Evolutionary conservation across 2,888 invertebrate genomes (phyloP).

Genomic region (Antheraea assamensis): DNA sequence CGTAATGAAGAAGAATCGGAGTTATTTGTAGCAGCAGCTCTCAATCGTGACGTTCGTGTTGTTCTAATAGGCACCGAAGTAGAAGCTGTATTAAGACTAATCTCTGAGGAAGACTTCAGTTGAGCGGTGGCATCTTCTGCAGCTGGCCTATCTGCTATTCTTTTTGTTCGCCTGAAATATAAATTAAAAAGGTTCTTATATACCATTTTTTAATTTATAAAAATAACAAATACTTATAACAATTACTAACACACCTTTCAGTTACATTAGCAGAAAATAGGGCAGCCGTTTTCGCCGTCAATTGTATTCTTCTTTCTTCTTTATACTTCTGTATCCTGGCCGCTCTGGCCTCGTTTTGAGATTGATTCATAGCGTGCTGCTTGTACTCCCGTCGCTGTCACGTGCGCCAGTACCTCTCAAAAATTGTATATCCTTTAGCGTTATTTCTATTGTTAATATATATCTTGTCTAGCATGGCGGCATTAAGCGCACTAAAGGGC

Average conservation of each 20-base stretch:
- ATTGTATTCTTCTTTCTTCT: conserved; percentile 86
- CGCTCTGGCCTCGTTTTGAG: conserved; percentile 78
- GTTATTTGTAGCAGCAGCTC: conserved; percentile 83
- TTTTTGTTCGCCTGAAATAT: conserved; percentile 68
- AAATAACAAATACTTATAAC: background rate
- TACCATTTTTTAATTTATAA: background rate
- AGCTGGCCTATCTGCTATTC: conserved; percentile 55
- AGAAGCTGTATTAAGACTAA: conserved; percentile 69
- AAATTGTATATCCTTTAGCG: conserved; percentile 47
- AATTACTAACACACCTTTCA: conserved; percentile 57
- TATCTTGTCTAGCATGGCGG: conserved; percentile 73
- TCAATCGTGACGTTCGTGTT: conserved; percentile 87
- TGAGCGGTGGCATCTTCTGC: conserved; percentile 61
- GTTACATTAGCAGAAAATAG: conserved; percentile 86
- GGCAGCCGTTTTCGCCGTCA: conserved; percentile 82
- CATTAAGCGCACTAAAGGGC: conserved; percentile 71
- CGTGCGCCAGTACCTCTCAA: conserved; percentile 57
- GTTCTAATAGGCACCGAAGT: conserved; percentile 84
- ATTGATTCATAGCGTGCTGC: conserved; percentile 63
- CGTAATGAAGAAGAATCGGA: conserved; percentile 58
- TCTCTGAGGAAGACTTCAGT: conserved; percentile 75
- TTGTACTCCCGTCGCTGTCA: conserved; percentile 55
- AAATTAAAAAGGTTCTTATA: conserved; percentile 26
- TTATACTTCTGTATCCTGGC: conserved; percentile 88
- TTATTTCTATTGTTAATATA: conserved; percentile 52